Evolutionary conservation across 2,888 invertebrate species (phyloP), one percentile per base, ranked within the genome.

Genomic region (Lacanobia wlatinum): DNA sequence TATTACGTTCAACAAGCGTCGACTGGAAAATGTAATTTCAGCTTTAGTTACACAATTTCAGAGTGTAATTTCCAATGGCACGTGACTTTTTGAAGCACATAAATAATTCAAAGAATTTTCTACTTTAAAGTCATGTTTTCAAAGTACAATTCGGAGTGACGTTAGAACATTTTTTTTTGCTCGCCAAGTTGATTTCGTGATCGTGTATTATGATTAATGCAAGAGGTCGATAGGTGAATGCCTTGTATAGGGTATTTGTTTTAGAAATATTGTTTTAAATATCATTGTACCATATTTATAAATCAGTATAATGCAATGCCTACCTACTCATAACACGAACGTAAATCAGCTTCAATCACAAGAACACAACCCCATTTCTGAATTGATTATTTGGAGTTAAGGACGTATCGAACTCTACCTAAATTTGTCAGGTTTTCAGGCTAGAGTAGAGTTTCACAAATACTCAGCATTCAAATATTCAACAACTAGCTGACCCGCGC

Each of bases 201-300:
- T 79, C 58, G 72, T 76, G 21, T 70, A 73, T 69, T 75, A 77
- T 84, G 82, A 84, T 84, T 86, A 83, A 84, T 87, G 79, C 80
- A 84, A 72, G 70, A 82, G 83, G 81, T 78, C 78, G 74, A 79
- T 74, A 69, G 86, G 82, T 86, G 71, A 87, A 83, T 70, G 79
- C 65, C 83, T 82, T 66, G 28, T 68, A 60, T 77, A 76, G 70
- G 64, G 75, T 74, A 68, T 83, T 74, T 69, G 59, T 69, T 50
- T 21, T 43, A 66, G 14, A 60, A 60, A 28, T 52, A 77, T 53
- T 43, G 9, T 53, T 71, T 62, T 40, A 38, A 43, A 70, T 38
- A 56, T 21, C 5, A 28, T 21, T 53, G 23, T 46, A 16, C 5
- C 28, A 28, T 28, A 2, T 28, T 3, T 28, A 28, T 28, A 28